Base-by-base conservation (phyloP, 2,888 invertebrate species). In the Temnothorax rugatulus region DNA sequence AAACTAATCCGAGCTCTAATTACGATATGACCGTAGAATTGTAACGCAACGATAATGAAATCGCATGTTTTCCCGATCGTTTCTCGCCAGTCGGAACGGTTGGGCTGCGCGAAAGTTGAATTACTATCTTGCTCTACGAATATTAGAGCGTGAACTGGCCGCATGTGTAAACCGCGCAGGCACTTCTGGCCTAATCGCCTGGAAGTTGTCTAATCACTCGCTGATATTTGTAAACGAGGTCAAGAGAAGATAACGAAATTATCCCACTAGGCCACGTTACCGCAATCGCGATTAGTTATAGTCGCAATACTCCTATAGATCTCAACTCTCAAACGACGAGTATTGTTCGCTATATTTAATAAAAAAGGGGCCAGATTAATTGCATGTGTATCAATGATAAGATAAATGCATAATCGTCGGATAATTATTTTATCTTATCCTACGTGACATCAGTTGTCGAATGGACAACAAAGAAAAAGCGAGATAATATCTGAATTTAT, bases 221-320 rank as follows among this genome's bases (percentile, higher is more conserved):
- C 47, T 50, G 61, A 50, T 21, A 38, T 64, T 63, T 64, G 38
- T 47, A 54, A 66, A 34, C n/a, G 41, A 44, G 25, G 18, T 54
- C 77, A 38, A 73, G 54, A 21, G 15, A 71, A 13, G 54, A 52
- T 13, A 11, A 47, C 7, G 13, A 74, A 74, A 13, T 57, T 7
- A 59, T 29, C 2, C 18, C 8, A 29, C 29, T n/a, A 44, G 11
- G 8, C 11, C 11, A 25, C 73, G 3, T 34, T 50, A 54, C 44
- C n/a, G 34, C 29, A 15, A 61, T 15, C 7, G 18, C 25, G 13
- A 29, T 66, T 76, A 34, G 3, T 41, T 25, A 4, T 21, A 5
- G 64, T 50, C 5, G 34, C 8, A 15, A 25, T 52, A 29, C 15
- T 61, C 44, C 29, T 44, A 59, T 25, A 61, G 18, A 11, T 50